Percentiles rank a stretch among this genome's conserved stretches.
These are phyloP conservation scores for Takifugu flavidus DNA, from an alignment of 2,113 vertebrate genomes.

Conservation along the genomic window DNA sequence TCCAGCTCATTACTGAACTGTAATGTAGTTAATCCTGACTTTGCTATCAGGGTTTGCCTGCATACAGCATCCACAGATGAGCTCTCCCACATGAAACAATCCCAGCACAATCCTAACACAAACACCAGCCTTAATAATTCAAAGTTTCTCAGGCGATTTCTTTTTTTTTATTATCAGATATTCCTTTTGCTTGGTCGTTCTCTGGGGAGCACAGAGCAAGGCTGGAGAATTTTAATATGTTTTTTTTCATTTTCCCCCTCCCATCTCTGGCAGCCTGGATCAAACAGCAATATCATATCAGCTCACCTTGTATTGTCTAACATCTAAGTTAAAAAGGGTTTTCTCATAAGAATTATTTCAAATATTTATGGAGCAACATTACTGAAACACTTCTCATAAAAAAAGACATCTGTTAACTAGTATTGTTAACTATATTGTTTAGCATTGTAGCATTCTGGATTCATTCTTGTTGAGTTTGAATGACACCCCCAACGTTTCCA, in stretches of 20 bases:
- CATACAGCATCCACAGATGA: conserved; percentile 22
- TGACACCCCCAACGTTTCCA: too few relatives aligned
- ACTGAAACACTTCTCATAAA: too few relatives aligned
- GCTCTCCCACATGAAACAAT: conserved; percentile 6
- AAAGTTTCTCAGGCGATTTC: conserved; percentile 56
- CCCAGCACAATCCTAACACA: conserved; percentile 29
- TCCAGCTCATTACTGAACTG: conserved; percentile 5
- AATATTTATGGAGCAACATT: too few relatives aligned
- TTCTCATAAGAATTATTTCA: background rate
- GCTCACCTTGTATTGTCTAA: conserved; percentile 15
- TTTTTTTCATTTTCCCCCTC: conserved; percentile 42
- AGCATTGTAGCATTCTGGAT: too few relatives aligned
- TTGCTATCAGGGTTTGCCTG: background rate
- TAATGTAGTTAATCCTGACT: conserved; percentile 7
- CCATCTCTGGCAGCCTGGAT: conserved; percentile 39
- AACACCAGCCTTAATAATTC: conserved; percentile 67
- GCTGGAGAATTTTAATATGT: conserved; percentile 50
- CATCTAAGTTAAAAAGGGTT: too few relatives aligned
- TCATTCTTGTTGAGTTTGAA: too few relatives aligned
- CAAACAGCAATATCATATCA: conserved; percentile 35
- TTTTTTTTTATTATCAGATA: conserved; percentile 63
- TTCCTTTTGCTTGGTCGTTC: conserved; percentile 68
- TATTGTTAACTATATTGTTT: too few relatives aligned
- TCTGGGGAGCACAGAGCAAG: conserved; percentile 43
- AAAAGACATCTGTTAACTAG: too few relatives aligned